Evolutionary conservation across 2,888 invertebrate species (phyloP), one percentile per base, ranked within the genome.

Genomic region (Dione juno): DNA sequence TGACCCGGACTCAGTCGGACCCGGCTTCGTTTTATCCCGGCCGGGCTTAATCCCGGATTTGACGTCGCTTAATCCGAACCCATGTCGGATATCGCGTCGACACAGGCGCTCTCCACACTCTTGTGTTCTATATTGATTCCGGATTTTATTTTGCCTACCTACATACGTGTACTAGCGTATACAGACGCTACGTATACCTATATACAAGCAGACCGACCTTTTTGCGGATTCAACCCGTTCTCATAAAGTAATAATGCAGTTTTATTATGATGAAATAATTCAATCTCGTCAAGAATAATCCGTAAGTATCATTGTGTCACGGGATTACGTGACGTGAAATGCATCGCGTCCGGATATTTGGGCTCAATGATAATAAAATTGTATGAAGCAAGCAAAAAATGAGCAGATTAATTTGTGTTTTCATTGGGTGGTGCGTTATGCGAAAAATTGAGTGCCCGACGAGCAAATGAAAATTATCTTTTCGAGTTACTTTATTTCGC

Each of bases 31-130:
- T 90, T 91, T 92, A 91, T 91, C 91, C 92, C 86, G 83, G 87
- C 78, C 85, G 83, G 83, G 85, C 82, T 92, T 93, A 94, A 93
- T 93, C 93, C 93, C 82, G 91, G 93, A 93, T 93, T 93, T 91
- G 90, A 90, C 93, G 93, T 93, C 90, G 90, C 92, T 94, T 94
- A 95, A 94, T 95, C 95, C 94, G 92, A 85, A 93, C 94, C 94
- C 94, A 93, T 94, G 94, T 94, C 93, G 94, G 94, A 93, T 94
- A 93, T 94, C 94, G 94, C 94, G 94, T 90, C 92, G 90, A 89
- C 92, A 92, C 92, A 92, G 81, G 88, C 86, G 87, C 85, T 85
- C 87, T 81, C 85, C 87, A 84, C 84, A 84, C 88, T 86, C 83
- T 85, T 72, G 77, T 77, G 77, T 77, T 72, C 78, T 87, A 83